A percentile compares a stretch with the other conserved stretches of the same genome.
Conservation (phyloP, 2,797 vertebrate species). For the Falco biarmicus region DNA sequence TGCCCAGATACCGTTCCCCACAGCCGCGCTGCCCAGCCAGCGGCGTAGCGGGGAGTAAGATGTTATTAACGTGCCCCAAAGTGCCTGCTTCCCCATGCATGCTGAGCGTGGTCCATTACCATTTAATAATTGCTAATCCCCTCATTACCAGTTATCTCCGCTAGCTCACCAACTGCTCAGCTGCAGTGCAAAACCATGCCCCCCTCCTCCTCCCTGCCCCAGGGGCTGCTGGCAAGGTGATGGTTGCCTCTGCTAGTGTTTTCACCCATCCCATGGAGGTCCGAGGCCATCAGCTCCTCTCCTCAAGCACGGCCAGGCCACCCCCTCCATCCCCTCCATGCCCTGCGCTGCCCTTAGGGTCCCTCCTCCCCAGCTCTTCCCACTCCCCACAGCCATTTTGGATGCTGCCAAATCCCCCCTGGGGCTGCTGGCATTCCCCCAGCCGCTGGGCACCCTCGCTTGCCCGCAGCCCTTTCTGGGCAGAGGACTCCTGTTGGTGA, state of each 20-base stretch:
- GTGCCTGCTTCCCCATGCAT: neutral
- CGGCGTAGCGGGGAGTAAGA: neutral
- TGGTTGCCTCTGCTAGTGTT: neutral
- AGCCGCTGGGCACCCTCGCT: neutral
- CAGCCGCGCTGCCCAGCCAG: neutral
- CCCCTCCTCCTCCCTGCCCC: neutral
- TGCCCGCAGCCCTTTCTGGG: neutral
- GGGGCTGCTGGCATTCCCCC: fast-evolving
- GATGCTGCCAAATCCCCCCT: neutral
- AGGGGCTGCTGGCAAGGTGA: neutral
- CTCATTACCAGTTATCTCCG: conserved; percentile 29
- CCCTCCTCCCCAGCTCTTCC: neutral
- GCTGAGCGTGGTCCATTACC: neutral
- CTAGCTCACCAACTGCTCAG: conserved; percentile 14
- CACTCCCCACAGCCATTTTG: neutral
- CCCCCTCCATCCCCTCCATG: neutral
- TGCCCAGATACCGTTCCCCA: neutral
- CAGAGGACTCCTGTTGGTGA: neutral
- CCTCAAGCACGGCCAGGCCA: neutral
- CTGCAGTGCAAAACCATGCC: neutral
- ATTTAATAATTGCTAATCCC: conserved; percentile 45
- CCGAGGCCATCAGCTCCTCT: neutral
- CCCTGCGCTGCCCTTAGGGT: neutral
- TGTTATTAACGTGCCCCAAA: neutral
- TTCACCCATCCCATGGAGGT: neutral